A percentile compares a stretch with the other conserved stretches of the same genome.
phyloP scores from a whole-genome alignment of 1,140 invertebrate species.

The Bombus vancouverensis region DNA sequence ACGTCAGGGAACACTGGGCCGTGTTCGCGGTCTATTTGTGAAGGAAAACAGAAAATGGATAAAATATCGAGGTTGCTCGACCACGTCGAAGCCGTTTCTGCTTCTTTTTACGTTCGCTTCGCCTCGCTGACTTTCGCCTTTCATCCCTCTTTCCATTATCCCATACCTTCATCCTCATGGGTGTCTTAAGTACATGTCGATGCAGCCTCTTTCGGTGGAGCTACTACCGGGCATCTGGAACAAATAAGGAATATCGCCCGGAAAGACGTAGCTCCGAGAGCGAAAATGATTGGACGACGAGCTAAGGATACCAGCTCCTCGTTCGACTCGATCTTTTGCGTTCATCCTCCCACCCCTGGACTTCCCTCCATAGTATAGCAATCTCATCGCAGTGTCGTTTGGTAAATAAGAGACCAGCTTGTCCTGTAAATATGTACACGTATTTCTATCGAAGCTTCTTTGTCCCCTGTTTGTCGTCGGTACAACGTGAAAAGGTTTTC shows the following conservation, averaged over 20 bases:
- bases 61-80: conserved; percentile 13
- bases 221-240: conserved; percentile 50
- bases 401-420: conserved; percentile 43
- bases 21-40: conserved; percentile 25
- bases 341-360: neutral
- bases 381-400: conserved; percentile 28
- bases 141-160: conserved; percentile 15
- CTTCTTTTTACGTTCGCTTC: neutral
- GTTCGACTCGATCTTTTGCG: conserved; percentile 3
- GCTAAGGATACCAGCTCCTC: neutral
- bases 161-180: conserved; percentile 11
- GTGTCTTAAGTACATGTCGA: conserved; percentile 50
- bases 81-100: neutral
- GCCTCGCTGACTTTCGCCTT: neutral
- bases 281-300: neutral
- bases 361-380: neutral
- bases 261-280: conserved; percentile 29
- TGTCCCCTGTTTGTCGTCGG: neutral
- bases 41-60: conserved; percentile 34
- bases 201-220: neutral
- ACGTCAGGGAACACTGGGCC: neutral
- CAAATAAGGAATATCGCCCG: conserved; percentile 65
- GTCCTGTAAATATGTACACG: conserved; percentile 44
- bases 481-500: neutral
- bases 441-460: conserved; percentile 19